These are phyloP conservation scores for Drosophila paulistorum DNA, from an alignment of 1,140 invertebrate species.

Conservation along the genomic window DNA sequence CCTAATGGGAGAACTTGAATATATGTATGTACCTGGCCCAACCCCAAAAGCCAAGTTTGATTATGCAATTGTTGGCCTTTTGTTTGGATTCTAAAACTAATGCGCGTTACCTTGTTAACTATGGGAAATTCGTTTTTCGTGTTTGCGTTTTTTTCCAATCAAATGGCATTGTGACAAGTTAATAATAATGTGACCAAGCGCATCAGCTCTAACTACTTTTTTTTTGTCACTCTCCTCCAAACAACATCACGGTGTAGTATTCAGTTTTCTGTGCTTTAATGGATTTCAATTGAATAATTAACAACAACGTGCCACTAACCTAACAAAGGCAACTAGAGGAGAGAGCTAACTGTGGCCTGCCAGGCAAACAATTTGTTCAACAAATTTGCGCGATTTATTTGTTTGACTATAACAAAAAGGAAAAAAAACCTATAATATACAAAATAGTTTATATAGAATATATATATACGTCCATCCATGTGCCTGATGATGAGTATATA, in stretches of 20 bases:
- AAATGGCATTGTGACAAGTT: constrained; percentile 51
- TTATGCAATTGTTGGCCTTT: constrained; percentile 65
- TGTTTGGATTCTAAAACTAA: constrained; percentile 48
- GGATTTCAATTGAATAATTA: constrained; percentile 81
- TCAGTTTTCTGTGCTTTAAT: constrained; percentile 61
- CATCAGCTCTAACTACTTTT: constrained; percentile 14
- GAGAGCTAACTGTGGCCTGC: neutral
- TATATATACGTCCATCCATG: neutral
- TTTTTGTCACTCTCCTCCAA: constrained; percentile 20
- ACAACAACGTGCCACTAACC: constrained; percentile 58
- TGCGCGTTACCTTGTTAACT: constrained; percentile 65
- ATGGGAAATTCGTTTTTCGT: constrained; percentile 34
- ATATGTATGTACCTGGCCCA: constrained; percentile 52
- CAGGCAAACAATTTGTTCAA: constrained; percentile 63
- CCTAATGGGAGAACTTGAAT: constrained; percentile 4
- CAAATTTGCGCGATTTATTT: constrained; percentile 74
- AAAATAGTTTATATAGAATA: constrained; percentile 19
- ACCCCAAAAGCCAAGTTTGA: constrained; percentile 24
- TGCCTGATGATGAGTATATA: constrained; percentile 10
- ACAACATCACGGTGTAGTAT: constrained; percentile 15
- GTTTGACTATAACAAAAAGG: constrained; percentile 33
- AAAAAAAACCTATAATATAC: constrained; percentile 10
- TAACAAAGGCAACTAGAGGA: constrained; percentile 10
- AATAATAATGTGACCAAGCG: constrained; percentile 35
- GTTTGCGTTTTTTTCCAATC: constrained; percentile 26